Conservation (phyloP, 2,113 vertebrate species). For the Oenanthe melanoleuca region DNA sequence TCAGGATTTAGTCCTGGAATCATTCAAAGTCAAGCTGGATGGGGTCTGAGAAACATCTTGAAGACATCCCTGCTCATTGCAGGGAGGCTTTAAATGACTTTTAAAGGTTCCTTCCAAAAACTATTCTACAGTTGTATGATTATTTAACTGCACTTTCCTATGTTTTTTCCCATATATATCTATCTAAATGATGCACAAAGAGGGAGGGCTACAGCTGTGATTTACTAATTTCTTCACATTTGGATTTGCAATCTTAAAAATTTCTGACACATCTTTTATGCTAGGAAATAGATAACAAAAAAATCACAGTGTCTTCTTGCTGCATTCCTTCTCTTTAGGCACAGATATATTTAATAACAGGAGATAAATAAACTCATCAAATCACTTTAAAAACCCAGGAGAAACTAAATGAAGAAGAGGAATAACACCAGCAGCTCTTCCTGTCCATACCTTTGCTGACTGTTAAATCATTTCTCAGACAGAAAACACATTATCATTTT, state of each 20-base stretch:
- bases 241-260: not conserved
- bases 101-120: not conserved
- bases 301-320: not conserved
- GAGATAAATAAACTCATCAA: not conserved
- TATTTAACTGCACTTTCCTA: not conserved
- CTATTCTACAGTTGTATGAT: not conserved
- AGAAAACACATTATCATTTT: not conserved
- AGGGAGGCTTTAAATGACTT: not conserved
- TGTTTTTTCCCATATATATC: not conserved
- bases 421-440: not conserved
- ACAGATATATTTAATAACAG: not conserved
- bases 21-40: not conserved
- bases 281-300: not conserved
- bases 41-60: not conserved
- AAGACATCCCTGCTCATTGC: no score
- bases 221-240: not conserved
- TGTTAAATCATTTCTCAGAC: not conserved
- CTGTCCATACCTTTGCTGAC: not conserved
- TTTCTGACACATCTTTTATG: not conserved
- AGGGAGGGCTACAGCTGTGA: not conserved
- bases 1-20: not conserved
- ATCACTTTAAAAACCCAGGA: not conserved
- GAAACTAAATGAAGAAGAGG: not conserved
- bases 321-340: not conserved
- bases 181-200: not conserved